Evolutionary conservation across 2,113 vertebrate genomes (phyloP), one percentile per base, ranked within the genome.

Genomic region (Tenrec ecaudatus): DNA sequence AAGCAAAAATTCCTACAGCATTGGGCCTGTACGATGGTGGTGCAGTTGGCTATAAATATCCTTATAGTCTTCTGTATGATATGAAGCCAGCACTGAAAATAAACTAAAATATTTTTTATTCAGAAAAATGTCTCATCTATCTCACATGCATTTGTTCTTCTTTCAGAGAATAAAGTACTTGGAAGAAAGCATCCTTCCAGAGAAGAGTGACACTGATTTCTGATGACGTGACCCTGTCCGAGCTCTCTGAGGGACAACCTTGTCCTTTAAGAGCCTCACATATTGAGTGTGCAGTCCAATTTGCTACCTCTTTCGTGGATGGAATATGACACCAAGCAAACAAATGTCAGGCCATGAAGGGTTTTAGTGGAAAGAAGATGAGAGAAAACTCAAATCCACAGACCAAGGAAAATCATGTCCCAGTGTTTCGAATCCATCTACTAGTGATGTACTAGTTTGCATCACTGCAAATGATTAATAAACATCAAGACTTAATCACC

Each of bases 361-460:
- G 47, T 66, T 88, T 40, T 12, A 33, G 31, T 90, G 68, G 29
- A n/a, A 94, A 19, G 19, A 92, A 85, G 91, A 81, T 89, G 68
- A 88, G 29, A 85, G 57, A 76, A 83, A 82, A 84, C 47, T 2
- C 23, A 43, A 62, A 8, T 40, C 9, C 5, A 58, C 86, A 15
- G 38, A 92, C 10, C 6, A 90, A 64, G 16, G 19, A 47, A 4
- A 4, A 62, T 31, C 22, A 57, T 2, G 33, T 62, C 83, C 23
- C 11, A 80, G 25, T 71, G 66, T 89, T 81, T 71, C 16, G 27
- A 66, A 64, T 14, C 14, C 47, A 2, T 69, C 20, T 60, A 17
- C 4, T 53, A 14, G 58, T 25, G 77, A 29, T 4, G 23, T 78
- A 29, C 31, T 31, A 22, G 43, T 43, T 69, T 78, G 15, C 11